Base-by-base conservation (phyloP, 1,140 invertebrate species). In the Lepidostoma basale region DNA sequence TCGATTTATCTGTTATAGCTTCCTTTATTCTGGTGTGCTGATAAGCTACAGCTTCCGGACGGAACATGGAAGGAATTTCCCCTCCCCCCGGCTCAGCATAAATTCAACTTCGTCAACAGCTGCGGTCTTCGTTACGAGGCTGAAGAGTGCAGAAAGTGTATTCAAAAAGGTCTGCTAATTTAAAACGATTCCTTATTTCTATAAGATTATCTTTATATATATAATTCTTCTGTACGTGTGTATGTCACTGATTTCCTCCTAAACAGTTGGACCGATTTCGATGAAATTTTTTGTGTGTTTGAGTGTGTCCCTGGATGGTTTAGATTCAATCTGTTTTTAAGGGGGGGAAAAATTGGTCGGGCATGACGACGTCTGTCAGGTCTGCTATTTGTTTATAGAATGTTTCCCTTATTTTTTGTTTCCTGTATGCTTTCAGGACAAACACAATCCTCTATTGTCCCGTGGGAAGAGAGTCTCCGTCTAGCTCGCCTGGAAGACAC, bases 101-200 rank as follows among this genome's bases (percentile, higher is more conserved):
- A 78, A 22, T 87, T 85, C 60, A 88, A 88, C 77, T 93, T 87
- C 73, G 73, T 67, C 12, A 92, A 93, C 75, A 90, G 89, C 33
- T 84, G 83, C 47, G 91, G 90, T 16, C 78, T 95, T 12, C 79
- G 85, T 28, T 94, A 89, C 74, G 88, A 95, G 81, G 89, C 91
- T 5, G 79, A 86, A 45, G 91, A 93, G 82, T 89, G 87, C 16
- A 83, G 88, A 25, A 79, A 83, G 70, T 92, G 90, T 74, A 84
- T 95, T 60, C 74, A 81, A 66, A 78, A 83, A 73, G 88, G 89
- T 86, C n/a, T n/a, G n/a, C n/a, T n/a, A n/a, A n/a, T n/a, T n/a
- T n/a, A n/a, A n/a, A n/a, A n/a, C n/a, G n/a, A n/a, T n/a, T n/a
- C n/a, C n/a, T n/a, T n/a, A n/a, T n/a, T n/a, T n/a, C n/a, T n/a